Evolutionary conservation across 30 jellyfish, hydroid and myxozoan genomes (phyloP).

Genomic region (Morbakka virulenta): DNA sequence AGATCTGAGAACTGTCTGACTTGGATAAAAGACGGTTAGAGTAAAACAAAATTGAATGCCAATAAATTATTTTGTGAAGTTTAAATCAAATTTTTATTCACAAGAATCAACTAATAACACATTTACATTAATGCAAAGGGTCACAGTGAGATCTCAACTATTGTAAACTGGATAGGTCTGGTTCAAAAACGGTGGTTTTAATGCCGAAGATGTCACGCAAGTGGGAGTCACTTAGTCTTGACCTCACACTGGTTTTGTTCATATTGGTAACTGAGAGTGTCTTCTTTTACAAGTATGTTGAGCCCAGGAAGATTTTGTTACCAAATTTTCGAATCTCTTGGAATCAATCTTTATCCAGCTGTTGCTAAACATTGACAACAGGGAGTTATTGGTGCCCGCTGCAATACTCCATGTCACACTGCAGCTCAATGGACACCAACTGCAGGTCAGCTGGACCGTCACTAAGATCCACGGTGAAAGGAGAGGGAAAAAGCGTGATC

Average conservation of each 20-base stretch:
- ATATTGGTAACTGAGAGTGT: background rate
- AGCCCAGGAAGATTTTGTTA: too few species aligned
- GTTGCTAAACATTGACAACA: background rate
- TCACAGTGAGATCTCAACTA: background rate
- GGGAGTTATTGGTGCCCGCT: background rate
- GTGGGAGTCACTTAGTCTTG: background rate
- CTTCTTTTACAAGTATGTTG: background rate
- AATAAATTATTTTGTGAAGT: background rate
- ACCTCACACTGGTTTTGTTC: background rate
- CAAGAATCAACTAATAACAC: background rate
- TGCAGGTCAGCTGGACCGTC: background rate
- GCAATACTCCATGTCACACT: background rate
- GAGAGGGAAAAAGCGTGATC: background rate
- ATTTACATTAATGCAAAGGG: background rate
- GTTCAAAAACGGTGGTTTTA: background rate
- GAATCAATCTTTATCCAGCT: background rate
- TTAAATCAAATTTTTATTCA: too few species aligned
- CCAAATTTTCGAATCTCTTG: background rate
- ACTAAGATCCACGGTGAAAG: background rate
- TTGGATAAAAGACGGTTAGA: too few species aligned
- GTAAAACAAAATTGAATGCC: too few species aligned
- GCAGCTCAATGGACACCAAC: background rate
- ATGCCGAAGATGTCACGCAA: background rate
- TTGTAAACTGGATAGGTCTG: background rate
- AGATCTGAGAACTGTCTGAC: too few species aligned